These are phyloP conservation scores for Mythimna vitellina DNA, from an alignment of 2,888 invertebrate species.

Conservation along the genomic window DNA sequence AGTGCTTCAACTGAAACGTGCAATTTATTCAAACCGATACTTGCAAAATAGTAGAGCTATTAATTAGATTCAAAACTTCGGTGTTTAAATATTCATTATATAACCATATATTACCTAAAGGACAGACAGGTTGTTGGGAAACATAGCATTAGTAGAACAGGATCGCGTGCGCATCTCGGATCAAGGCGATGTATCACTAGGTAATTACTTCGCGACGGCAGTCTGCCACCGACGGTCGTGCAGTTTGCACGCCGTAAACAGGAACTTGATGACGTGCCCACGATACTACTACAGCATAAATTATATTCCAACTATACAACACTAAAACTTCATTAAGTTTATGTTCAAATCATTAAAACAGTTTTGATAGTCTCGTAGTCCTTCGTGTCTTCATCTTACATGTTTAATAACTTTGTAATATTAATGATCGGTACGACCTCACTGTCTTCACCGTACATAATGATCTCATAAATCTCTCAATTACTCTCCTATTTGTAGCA, in stretches of 20 bases:
- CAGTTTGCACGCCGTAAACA: constrained; percentile 75
- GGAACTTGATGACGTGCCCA: constrained; percentile 58
- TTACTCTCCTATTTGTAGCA: constrained; percentile 61
- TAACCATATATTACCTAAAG: constrained; percentile 54
- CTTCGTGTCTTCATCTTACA: constrained; percentile 72
- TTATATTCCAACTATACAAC: constrained; percentile 67
- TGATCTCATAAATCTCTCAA: constrained; percentile 70
- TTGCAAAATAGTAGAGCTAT: constrained; percentile 23
- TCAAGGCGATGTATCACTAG: constrained; percentile 68
- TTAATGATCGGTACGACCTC: constrained; percentile 67
- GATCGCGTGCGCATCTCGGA: constrained; percentile 65
- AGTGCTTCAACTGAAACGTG: constrained; percentile 28
- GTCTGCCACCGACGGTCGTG: constrained; percentile 71
- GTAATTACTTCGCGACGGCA: constrained; percentile 74
- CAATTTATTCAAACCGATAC: constrained; percentile 42
- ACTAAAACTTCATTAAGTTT: constrained; percentile 67
- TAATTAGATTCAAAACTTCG: constrained; percentile 38
- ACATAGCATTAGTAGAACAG: constrained; percentile 55
- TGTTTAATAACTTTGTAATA: constrained; percentile 71
- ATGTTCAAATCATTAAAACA: constrained; percentile 72
- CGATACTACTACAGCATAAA: constrained; percentile 70
- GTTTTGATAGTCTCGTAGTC: constrained; percentile 69
- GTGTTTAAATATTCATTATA: constrained; percentile 46
- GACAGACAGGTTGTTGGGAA: constrained; percentile 49
- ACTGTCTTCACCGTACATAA: constrained; percentile 61